Conservation (phyloP, 1,140 invertebrate species). For the Onthophagus taurus region DNA sequence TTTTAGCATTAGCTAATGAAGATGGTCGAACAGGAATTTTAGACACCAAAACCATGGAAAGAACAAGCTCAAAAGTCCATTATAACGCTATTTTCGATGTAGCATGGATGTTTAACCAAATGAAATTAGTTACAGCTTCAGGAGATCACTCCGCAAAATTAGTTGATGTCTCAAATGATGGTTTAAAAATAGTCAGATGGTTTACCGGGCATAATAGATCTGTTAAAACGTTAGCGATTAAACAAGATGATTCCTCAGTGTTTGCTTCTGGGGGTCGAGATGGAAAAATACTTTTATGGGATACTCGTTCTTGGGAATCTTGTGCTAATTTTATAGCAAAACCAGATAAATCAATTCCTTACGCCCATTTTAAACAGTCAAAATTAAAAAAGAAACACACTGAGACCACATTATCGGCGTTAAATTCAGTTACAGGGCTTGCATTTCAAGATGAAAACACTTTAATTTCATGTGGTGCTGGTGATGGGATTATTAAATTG, state of each 20-base stretch:
- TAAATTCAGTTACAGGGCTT: conserved; percentile 63
- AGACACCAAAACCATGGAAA: conserved; percentile 34
- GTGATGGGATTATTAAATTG: conserved; percentile 74
- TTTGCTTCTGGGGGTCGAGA: conserved; percentile 80
- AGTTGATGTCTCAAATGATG: conserved; percentile 56
- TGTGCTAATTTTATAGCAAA: conserved; percentile 18
- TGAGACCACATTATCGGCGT: conserved; percentile 13
- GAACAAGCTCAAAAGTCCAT: conserved; percentile 56
- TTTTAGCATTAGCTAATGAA: conserved; percentile 74
- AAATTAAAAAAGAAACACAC: conserved; percentile 17
- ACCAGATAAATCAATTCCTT: conserved; percentile 31
- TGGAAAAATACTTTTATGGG: conserved; percentile 77
- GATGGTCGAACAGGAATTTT: conserved; percentile 65
- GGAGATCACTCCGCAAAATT: conserved; percentile 72
- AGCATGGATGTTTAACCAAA: conserved; percentile 66
- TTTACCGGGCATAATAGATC: conserved; percentile 69
- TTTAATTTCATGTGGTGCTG: conserved; percentile 70
- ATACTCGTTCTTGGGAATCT: conserved; percentile 44
- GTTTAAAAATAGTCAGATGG: conserved; percentile 43
- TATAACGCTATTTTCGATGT: conserved; percentile 83
- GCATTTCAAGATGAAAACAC: conserved; percentile 68
- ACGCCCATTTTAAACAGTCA: conserved; percentile 30
- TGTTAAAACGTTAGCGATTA: conserved; percentile 67
- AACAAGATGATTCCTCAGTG: conserved; percentile 55
- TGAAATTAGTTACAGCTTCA: conserved; percentile 71